Base-by-base conservation (phyloP, 2,888 invertebrate species). In the Euplagia quadripunctaria region DNA sequence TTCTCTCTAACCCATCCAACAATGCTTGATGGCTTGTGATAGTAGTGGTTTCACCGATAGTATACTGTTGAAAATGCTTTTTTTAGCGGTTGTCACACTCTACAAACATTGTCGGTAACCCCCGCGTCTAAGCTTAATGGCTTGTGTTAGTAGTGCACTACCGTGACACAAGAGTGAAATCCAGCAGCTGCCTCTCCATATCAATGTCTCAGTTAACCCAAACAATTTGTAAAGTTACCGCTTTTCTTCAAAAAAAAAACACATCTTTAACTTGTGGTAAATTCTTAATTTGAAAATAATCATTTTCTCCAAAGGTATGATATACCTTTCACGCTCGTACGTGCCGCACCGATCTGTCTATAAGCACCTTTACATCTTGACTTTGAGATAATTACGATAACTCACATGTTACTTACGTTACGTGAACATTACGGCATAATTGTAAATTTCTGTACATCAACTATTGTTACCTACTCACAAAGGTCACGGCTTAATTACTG, bases 311-410 rank as follows among this genome's bases (percentile, higher is more conserved):
- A 4, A 4, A 31, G 5, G n/a, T 12, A 20, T 5, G 20, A 12
- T 58, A 61, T 63, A 71, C 46, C 65, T 71, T 52, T 68, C 68
- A 68, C 0, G 20, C 14, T 6, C 12, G 8, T 49, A 46, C 55
- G 58, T 64, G 68, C 43, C 55, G n/a, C 16, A 31, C 43, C 69
- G 14, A 43, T n/a, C 43, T 9, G 67, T 81, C 73, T 81, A 71
- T 68, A 67, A 42, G n/a, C 66, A 64, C 80, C 76, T 74, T 83
- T 76, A 85, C 73, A 72, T 78, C 76, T 81, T 86, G 86, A 84
- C 86, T 88, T 86, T 85, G 85, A 84, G 81, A 84, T 86, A 83
- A 88, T 87, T 85, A 83, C 79, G 74, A 84, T 85, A 80, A 79
- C 81, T 82, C 86, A 78, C 69, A 67, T 77, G 77, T 85, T 84